Evolutionary conservation across 2,797 vertebrate genomes (phyloP).

Genomic region (Eulemur albifrons): DNA sequence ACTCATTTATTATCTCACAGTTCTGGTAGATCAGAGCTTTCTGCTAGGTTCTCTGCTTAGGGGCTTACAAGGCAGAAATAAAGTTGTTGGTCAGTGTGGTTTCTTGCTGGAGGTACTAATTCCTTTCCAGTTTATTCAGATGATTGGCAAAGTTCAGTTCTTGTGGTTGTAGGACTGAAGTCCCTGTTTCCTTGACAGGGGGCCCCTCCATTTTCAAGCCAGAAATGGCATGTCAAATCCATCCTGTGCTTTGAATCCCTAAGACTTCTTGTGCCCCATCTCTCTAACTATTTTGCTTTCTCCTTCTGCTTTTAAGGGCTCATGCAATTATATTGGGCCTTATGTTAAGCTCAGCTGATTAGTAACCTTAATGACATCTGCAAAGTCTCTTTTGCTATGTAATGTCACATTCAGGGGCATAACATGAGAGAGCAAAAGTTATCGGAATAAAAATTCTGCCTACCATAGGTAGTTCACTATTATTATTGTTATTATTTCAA

Average conservation of each 20-base stretch:
- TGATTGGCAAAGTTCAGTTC: background rate
- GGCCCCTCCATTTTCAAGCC: background rate
- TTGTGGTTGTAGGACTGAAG: background rate
- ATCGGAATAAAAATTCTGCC: background rate
- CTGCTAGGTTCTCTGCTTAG: background rate
- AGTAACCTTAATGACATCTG: background rate
- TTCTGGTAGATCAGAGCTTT: background rate
- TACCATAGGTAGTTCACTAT: background rate
- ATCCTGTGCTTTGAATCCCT: background rate
- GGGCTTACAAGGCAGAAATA: background rate
- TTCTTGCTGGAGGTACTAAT: background rate
- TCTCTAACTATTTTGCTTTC: background rate
- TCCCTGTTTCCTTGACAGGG: background rate
- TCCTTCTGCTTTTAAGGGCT: background rate
- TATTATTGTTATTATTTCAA: background rate
- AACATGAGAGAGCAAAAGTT: background rate
- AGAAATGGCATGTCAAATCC: background rate
- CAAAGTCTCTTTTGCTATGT: background rate
- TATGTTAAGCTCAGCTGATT: background rate
- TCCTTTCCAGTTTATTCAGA: background rate
- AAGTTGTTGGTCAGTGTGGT: background rate
- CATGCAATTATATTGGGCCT: background rate
- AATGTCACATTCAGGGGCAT: background rate
- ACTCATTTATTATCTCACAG: background rate
- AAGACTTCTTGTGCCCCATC: background rate